Conservation (phyloP, 2,113 vertebrate species). For the Oenanthe oenanthe region DNA sequence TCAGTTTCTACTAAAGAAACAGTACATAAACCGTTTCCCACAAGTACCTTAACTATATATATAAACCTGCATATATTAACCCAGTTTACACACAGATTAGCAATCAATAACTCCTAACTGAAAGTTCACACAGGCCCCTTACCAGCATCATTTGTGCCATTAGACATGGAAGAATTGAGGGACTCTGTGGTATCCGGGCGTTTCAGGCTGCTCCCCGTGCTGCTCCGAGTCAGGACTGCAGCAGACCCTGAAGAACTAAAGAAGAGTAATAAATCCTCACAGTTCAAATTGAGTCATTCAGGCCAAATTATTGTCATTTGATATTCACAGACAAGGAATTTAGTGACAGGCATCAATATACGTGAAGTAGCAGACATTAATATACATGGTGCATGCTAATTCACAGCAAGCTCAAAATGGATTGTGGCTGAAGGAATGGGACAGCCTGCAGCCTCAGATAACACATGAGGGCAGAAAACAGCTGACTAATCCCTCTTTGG, state of each 20-base stretch:
- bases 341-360: neutral
- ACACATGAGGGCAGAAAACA: neutral
- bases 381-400: neutral
- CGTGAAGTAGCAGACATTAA: neutral
- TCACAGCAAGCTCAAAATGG: neutral
- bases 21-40: fast-evolving
- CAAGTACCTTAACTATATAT: neutral
- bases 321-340: neutral
- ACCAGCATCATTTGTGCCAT: slow-evolving; percentile 96
- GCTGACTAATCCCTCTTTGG: neutral
- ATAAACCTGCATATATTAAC: neutral
- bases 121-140: neutral
- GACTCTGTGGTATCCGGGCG: slow-evolving; percentile 94
- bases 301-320: neutral
- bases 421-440: neutral
- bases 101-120: neutral
- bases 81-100: neutral
- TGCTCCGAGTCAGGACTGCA: slow-evolving; percentile 80
- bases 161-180: slow-evolving; percentile 95
- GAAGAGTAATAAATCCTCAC: neutral
- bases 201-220: slow-evolving; percentile 86
- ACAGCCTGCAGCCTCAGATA: neutral
- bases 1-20: neutral
- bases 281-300: neutral
- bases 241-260: slow-evolving; percentile 84